These are phyloP conservation scores for Orussus abietinus DNA, from an alignment of 1,140 invertebrate genomes.

Conservation along the genomic window DNA sequence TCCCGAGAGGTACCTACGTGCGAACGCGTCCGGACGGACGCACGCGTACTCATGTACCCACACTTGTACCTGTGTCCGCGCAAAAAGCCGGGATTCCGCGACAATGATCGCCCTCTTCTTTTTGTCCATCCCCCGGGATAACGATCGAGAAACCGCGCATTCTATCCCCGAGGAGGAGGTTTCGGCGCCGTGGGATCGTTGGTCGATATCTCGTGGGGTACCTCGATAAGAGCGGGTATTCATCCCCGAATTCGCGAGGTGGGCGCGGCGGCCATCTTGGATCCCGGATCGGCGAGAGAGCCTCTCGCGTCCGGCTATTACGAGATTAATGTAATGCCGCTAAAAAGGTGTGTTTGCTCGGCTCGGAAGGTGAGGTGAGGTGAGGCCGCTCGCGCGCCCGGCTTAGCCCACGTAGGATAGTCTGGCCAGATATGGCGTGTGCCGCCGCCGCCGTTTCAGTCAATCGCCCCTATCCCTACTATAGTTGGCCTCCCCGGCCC, in stretches of 20 bases:
- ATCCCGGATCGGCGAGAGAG: neutral
- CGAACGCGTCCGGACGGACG: neutral
- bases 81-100: too few species aligned
- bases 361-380: slow-evolving; percentile 21
- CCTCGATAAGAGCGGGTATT: too few species aligned
- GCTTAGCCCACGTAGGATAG: slow-evolving; percentile 28
- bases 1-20: slow-evolving; percentile 1
- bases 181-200: too few species aligned
- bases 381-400: slow-evolving; percentile 5
- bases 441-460: slow-evolving; percentile 22
- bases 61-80: too few species aligned
- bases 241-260: too few species aligned
- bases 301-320: slow-evolving; percentile 17
- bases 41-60: too few species aligned
- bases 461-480: slow-evolving; percentile 19
- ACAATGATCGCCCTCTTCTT: neutral
- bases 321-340: slow-evolving; percentile 28
- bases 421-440: slow-evolving; percentile 29
- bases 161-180: too few species aligned
- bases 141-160: too few species aligned
- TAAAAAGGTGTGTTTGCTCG: slow-evolving; percentile 27
- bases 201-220: too few species aligned
- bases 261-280: too few species aligned
- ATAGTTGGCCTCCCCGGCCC: slow-evolving; percentile 6
- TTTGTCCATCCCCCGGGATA: slow-evolving; percentile 2